Evolutionary conservation across 2,113 vertebrate genomes (phyloP).

Genomic region (Chaetura pelagica): DNA sequence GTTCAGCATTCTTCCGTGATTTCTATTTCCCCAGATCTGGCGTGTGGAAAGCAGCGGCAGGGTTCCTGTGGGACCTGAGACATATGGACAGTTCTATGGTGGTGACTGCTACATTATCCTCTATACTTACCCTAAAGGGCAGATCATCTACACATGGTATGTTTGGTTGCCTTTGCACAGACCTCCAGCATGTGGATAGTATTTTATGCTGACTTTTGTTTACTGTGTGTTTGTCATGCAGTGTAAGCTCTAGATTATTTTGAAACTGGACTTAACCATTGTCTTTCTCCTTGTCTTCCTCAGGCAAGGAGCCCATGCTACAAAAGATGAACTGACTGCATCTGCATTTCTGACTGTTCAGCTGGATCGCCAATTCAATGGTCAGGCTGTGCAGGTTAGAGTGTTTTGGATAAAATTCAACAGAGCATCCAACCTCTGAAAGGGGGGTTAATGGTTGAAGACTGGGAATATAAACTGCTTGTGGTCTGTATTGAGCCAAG

Average conservation of each 20-base stretch:
- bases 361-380: slow-evolving; percentile 84
- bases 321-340: slow-evolving; percentile 86
- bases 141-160: slow-evolving; percentile 94
- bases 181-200: not conserved
- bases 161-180: not conserved
- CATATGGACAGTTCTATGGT: slow-evolving; percentile 88
- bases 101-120: slow-evolving; percentile 94
- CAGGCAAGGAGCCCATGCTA: slow-evolving; percentile 88
- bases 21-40: slow-evolving; percentile 82
- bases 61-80: slow-evolving; percentile 74
- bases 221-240: not conserved
- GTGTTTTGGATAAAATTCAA: not conserved
- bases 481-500: not conserved
- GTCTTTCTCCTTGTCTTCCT: not conserved
- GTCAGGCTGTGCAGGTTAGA: slow-evolving; percentile 87
- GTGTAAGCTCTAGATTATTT: not conserved
- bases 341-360: slow-evolving; percentile 93
- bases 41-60: slow-evolving; percentile 86
- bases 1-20: not conserved
- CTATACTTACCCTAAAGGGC: slow-evolving; percentile 85
- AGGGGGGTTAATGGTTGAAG: not conserved
- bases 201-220: not conserved
- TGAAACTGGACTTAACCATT: not conserved
- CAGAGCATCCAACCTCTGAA: not conserved
- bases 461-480: not conserved